phyloP scores from a whole-genome alignment of 2,888 invertebrate species.

The Ctenicera cuprea region DNA sequence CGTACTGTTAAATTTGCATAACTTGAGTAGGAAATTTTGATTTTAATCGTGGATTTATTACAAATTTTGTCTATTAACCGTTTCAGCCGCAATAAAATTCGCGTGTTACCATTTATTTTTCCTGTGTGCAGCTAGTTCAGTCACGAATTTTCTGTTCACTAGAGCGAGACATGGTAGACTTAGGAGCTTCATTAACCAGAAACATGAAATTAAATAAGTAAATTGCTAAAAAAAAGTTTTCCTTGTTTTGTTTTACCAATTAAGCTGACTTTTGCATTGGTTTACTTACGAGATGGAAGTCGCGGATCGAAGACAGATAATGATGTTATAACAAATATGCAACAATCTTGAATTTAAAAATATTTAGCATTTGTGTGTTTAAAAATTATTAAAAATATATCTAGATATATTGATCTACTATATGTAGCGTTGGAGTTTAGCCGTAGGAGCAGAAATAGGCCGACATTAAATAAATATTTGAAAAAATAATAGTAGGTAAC shows the following conservation, averaged over 20 bases:
- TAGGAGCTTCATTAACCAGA: constrained; percentile 39
- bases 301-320: too few relatives aligned
- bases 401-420: too few relatives aligned
- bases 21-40: constrained; percentile 8
- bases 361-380: too few relatives aligned
- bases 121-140: constrained; percentile 6
- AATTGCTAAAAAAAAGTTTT: constrained; percentile 7
- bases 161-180: constrained; percentile 36
- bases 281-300: background rate
- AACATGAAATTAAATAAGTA: constrained; percentile 35
- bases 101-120: background rate
- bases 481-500: too few relatives aligned
- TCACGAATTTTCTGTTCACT: constrained; percentile 39
- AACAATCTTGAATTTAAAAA: too few relatives aligned
- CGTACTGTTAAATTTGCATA: constrained; percentile 7
- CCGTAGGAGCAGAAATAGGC: too few relatives aligned
- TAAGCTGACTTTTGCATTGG: background rate
- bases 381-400: too few relatives aligned
- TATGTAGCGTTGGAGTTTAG: too few relatives aligned
- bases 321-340: too few relatives aligned
- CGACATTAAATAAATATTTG: too few relatives aligned
- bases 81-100: background rate
- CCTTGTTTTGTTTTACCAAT: background rate
- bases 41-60: too few relatives aligned
- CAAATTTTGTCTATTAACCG: too few relatives aligned